Evolutionary conservation across 1,140 invertebrate genomes (phyloP).

Genomic region (Eurosta solidaginis): DNA sequence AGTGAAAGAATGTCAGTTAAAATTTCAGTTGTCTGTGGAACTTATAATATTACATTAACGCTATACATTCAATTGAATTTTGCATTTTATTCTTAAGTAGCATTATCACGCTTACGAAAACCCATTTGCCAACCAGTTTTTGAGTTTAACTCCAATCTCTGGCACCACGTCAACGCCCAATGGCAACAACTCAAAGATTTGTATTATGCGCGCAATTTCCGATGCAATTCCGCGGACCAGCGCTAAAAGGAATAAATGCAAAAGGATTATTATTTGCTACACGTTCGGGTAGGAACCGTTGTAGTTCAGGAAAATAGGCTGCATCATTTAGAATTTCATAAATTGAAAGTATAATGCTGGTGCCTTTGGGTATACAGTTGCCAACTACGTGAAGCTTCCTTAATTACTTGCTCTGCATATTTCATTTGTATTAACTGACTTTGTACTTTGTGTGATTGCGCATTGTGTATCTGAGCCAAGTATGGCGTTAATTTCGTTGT

Average conservation of each 20-base stretch:
- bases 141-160: slow-evolving; percentile 19
- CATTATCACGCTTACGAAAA: neutral
- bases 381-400: slow-evolving; percentile 51
- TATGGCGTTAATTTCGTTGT: slow-evolving; percentile 65
- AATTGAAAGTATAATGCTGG: slow-evolving; percentile 25
- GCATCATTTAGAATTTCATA: slow-evolving; percentile 7
- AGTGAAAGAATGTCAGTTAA: neutral
- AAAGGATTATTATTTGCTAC: slow-evolving; percentile 47
- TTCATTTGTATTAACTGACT: slow-evolving; percentile 60
- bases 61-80: no score
- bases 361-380: neutral
- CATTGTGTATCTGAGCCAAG: slow-evolving; percentile 55
- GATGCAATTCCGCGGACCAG: slow-evolving; percentile 66
- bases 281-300: slow-evolving; percentile 67
- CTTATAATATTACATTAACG: no score
- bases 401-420: slow-evolving; percentile 64
- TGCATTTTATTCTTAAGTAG: neutral
- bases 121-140: slow-evolving; percentile 33
- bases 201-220: slow-evolving; percentile 69
- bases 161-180: neutral
- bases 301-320: slow-evolving; percentile 33
- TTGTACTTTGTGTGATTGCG: slow-evolving; percentile 40
- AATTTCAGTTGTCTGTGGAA: neutral
- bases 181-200: slow-evolving; percentile 61
- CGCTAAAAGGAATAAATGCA: slow-evolving; percentile 67